A percentile compares a stretch with the other conserved stretches of the same genome.
phyloP scores from a whole-genome alignment of 2,113 vertebrate species.

The Chloropsis cyanopogon region DNA sequence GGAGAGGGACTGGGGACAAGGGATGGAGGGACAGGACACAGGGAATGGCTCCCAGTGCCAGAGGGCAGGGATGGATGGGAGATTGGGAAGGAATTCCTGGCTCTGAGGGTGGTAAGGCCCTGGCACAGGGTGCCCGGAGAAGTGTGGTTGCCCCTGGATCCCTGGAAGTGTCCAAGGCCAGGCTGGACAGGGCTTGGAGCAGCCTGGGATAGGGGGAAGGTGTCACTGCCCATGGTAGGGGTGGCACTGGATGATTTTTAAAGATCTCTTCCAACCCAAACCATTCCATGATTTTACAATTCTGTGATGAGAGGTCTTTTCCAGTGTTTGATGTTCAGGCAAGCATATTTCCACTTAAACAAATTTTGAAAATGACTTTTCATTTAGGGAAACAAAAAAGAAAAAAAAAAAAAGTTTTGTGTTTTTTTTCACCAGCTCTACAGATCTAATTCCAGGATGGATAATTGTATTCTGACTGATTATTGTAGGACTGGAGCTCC shows the following conservation, averaged over 20 bases:
- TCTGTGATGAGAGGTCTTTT: not conserved
- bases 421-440: not conserved
- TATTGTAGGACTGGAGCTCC: not conserved
- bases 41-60: not conserved
- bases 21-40: not conserved
- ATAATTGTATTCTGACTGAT: conserved; percentile 40
- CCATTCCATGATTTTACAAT: not conserved
- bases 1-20: not conserved
- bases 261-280: not conserved
- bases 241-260: fast-evolving
- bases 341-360: not conserved
- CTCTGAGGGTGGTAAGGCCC: fast-evolving
- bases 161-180: not conserved
- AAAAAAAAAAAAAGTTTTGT: not conserved
- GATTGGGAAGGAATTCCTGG: fast-evolving
- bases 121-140: not conserved
- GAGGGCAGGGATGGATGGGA: not conserved
- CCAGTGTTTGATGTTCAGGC: not conserved
- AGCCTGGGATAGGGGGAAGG: fast-evolving
- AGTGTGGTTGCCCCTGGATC: not conserved
- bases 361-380: conserved; percentile 4
- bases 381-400: not conserved
- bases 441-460: conserved; percentile 49
- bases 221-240: not conserved
- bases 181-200: fast-evolving